These are phyloP conservation scores for Eupristina koningsbergeri DNA, from an alignment of 1,140 invertebrate genomes.

Conservation along the genomic window DNA sequence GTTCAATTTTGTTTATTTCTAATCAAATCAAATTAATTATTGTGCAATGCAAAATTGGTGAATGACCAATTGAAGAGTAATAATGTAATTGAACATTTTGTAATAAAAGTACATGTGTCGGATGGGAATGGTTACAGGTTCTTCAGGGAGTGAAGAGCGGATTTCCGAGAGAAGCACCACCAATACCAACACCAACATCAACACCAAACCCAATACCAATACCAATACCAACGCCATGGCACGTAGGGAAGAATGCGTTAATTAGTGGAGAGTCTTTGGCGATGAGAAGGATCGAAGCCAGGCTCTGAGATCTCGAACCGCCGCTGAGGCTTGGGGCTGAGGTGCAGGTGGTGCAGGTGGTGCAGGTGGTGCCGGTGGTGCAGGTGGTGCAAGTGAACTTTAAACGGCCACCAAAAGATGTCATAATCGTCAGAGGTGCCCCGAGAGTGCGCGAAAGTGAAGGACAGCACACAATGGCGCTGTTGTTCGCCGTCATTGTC, in stretches of 20 bases:
- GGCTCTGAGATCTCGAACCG: not conserved
- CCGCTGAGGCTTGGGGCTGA: too few relatives aligned
- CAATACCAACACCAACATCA: too few relatives aligned
- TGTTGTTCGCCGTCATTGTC: slow-evolving; percentile 70
- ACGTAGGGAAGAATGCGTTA: not conserved
- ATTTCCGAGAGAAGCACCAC: not conserved
- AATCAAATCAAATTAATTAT: too few relatives aligned
- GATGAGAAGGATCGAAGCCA: not conserved
- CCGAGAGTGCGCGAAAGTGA: not conserved
- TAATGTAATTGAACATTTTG: too few relatives aligned
- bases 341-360: too few relatives aligned
- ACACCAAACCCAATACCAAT: too few relatives aligned
- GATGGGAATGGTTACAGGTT: not conserved
- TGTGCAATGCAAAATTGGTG: too few relatives aligned
- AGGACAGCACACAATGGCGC: slow-evolving; percentile 64
- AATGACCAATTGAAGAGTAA: too few relatives aligned
- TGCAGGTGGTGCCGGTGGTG: too few relatives aligned
- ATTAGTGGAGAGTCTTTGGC: not conserved
- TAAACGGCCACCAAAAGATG: not conserved
- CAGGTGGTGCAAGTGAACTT: not conserved
- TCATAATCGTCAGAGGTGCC: not conserved
- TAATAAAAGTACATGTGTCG: not conserved
- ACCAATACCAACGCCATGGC: too few relatives aligned
- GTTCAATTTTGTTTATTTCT: too few relatives aligned
- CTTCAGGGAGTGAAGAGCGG: not conserved